Conservation (phyloP, 1,140 invertebrate genomes). For the Phthorimaea operculella region DNA sequence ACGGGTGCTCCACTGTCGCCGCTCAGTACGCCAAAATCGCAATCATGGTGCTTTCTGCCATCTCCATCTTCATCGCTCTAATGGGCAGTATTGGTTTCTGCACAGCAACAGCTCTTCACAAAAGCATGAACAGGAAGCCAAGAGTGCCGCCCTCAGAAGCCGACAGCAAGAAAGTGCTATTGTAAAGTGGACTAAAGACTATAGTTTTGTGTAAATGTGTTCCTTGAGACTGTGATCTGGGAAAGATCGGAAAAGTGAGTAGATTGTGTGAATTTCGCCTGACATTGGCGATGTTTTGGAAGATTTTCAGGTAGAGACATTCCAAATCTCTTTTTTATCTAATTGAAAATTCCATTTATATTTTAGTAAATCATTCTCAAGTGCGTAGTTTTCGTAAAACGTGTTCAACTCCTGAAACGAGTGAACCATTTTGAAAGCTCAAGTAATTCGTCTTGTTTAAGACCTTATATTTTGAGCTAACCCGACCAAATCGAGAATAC, state of each 20-base stretch:
- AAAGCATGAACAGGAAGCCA: constrained; percentile 29
- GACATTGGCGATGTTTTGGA: no score
- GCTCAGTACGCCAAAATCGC: constrained; percentile 43
- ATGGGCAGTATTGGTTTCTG: constrained; percentile 32
- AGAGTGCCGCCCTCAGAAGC: constrained; percentile 30
- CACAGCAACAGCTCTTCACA: constrained; percentile 27
- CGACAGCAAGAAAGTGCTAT: constrained; percentile 52
- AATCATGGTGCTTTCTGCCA: constrained; percentile 40
- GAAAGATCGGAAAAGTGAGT: not conserved
- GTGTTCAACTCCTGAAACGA: no score
- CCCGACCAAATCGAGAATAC: no score
- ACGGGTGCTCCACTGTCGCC: constrained; percentile 47
- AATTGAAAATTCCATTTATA: no score
- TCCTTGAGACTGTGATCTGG: not conserved
- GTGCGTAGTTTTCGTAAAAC: no score
- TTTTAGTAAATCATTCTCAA: no score
- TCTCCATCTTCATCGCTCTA: constrained; percentile 36
- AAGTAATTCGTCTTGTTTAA: no score
- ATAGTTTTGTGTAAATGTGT: not conserved
- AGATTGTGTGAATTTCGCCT: not conserved
- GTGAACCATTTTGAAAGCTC: no score
- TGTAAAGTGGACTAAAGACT: constrained; percentile 25
- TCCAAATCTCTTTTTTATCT: no score
- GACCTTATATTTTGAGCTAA: no score
- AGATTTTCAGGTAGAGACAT: no score